Percentiles rank a stretch among this genome's conserved stretches.
These are phyloP conservation scores for Emydoidea blandingii DNA, from an alignment of 2,797 vertebrate species.

Conservation along the genomic window DNA sequence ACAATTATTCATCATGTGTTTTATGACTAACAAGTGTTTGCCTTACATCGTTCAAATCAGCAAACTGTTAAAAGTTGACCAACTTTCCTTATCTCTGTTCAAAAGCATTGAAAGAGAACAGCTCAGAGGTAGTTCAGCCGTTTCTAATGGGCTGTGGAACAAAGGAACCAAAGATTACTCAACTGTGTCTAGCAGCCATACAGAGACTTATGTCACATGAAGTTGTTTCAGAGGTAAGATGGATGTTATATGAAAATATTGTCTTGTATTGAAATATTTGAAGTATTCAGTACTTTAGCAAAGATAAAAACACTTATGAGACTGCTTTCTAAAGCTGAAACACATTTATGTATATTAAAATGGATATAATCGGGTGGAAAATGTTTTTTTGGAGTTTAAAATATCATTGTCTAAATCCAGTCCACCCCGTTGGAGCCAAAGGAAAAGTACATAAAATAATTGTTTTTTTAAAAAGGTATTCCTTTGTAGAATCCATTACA, in stretches of 20 bases:
- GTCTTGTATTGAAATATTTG: neutral
- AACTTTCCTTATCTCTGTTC: conserved; percentile 57
- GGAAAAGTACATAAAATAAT: neutral
- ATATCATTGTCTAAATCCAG: neutral
- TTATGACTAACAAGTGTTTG: neutral
- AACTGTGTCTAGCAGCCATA: conserved; percentile 96
- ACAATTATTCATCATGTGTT: neutral
- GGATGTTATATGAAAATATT: neutral
- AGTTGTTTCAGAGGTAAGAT: conserved; percentile 96
- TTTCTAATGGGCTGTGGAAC: conserved; percentile 99
- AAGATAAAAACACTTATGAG: neutral
- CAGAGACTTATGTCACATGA: conserved; percentile 99
- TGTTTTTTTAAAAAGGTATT: neutral
- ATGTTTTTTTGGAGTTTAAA: neutral
- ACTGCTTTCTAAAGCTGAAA: neutral
- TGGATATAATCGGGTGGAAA: neutral
- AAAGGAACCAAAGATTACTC: conserved; percentile 99
- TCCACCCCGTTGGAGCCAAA: neutral
- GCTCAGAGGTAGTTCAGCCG: conserved; percentile 97
- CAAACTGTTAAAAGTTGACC: neutral
- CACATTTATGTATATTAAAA: neutral
- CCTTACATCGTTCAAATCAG: neutral
- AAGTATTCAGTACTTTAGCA: neutral
- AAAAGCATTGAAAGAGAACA: conserved; percentile 97
- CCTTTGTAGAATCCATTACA: neutral